Evolutionary conservation across 2,888 invertebrate genomes (phyloP).

Genomic region (Syrphus vitripennis): DNA sequence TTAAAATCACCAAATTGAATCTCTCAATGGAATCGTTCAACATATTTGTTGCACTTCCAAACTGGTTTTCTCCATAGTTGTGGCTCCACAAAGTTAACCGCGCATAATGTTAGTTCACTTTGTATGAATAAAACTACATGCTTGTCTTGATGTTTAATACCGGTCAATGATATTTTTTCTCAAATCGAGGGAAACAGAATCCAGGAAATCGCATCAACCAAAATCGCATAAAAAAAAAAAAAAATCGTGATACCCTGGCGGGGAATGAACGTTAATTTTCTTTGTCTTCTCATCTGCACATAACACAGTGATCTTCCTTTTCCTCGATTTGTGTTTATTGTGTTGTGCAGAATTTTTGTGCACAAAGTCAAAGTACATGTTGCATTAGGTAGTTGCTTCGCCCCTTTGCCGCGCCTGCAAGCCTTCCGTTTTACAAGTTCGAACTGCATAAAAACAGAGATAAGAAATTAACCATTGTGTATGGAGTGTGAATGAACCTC

Average conservation of each 20-base stretch:
- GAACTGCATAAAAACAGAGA: slow-evolving; percentile 35
- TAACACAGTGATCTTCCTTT: not conserved
- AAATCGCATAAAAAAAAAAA: too few relatives aligned
- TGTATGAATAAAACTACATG: not conserved
- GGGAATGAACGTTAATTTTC: slow-evolving; percentile 47
- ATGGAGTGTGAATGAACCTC: slow-evolving; percentile 57
- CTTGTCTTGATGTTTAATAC: not conserved
- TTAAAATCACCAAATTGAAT: too few relatives aligned
- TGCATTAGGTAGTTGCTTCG: not conserved
- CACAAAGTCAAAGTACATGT: not conserved
- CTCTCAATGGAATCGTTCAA: not conserved
- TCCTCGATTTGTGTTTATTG: not conserved
- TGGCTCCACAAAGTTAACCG: not conserved
- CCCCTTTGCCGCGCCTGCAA: too few relatives aligned
- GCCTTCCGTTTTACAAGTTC: not conserved
- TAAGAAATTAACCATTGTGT: slow-evolving; percentile 35
- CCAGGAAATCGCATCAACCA: slow-evolving; percentile 41
- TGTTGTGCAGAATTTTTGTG: not conserved
- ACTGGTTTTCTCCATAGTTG: not conserved
- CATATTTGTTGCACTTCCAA: not conserved
- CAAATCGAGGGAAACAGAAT: not conserved
- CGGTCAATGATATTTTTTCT: not conserved
- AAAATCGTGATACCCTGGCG: slow-evolving; percentile 47
- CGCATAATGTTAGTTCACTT: not conserved
- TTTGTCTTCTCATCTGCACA: slow-evolving; percentile 22